A percentile compares a stretch with the other conserved stretches of the same genome.
phyloP scores from a whole-genome alignment of 2,797 vertebrate species.

The Enteromius viviparus region DNA sequence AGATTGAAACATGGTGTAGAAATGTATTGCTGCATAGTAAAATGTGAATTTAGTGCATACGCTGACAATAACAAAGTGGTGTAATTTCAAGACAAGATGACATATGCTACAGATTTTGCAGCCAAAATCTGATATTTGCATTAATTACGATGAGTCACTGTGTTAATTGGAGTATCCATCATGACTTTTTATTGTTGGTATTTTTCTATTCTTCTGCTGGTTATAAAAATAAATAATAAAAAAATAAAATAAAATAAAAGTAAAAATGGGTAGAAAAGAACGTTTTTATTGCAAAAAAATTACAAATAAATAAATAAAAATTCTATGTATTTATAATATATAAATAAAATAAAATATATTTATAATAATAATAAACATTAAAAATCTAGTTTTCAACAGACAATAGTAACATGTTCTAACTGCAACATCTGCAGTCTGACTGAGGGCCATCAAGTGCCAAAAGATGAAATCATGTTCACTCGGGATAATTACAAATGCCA shows the following conservation, averaged over 20 bases:
- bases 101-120: background rate
- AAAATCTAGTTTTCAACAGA: background rate
- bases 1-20: background rate
- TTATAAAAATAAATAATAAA: background rate
- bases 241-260: background rate
- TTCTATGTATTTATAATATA: no score
- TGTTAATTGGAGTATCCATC: background rate
- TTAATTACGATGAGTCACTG: background rate
- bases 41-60: background rate
- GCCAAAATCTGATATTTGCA: no score
- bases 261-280: background rate
- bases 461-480: slow-evolving; percentile 41
- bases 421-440: slow-evolving; percentile 25
- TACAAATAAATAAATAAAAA: background rate
- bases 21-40: background rate
- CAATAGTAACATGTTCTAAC: background rate
- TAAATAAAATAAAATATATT: no score
- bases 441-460: slow-evolving; percentile 24
- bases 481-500: slow-evolving; percentile 38
- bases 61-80: background rate
- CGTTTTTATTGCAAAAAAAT: background rate
- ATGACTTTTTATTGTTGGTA: background rate
- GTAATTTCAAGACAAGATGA: background rate
- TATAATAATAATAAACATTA: background rate
- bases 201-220: background rate